Percentiles rank a stretch among this genome's conserved stretches.
phyloP scores from a whole-genome alignment of 2,888 invertebrate species.

The Diogma glabrata region DNA sequence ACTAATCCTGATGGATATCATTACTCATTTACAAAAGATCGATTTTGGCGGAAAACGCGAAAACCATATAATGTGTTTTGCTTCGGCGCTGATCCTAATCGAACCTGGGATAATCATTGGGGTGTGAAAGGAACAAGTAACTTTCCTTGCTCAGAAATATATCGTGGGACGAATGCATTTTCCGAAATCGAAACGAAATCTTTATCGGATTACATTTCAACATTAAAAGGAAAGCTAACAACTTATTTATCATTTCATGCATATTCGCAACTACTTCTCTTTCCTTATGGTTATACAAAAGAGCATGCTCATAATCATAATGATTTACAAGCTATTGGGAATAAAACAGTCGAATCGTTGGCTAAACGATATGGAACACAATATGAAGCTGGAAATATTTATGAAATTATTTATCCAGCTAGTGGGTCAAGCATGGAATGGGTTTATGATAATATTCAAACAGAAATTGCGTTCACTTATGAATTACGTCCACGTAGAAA shows the following conservation, averaged over 20 bases:
- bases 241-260: conserved; percentile 64
- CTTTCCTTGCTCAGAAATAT: conserved; percentile 48
- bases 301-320: conserved; percentile 40
- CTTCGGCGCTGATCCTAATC: conserved; percentile 61
- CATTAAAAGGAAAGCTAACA: conserved; percentile 40
- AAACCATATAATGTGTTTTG: conserved; percentile 38
- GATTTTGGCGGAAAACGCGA: conserved; percentile 63
- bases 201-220: conserved; percentile 42
- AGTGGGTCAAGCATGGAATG: conserved; percentile 52
- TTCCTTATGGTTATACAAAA: conserved; percentile 50
- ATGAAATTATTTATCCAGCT: conserved; percentile 40
- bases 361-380: conserved; percentile 32
- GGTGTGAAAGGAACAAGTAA: conserved; percentile 45
- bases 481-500: conserved; percentile 38
- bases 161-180: conserved; percentile 52
- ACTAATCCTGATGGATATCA: conserved; percentile 62
- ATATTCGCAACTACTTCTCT: conserved; percentile 54
- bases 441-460: conserved; percentile 44
- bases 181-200: conserved; percentile 55
- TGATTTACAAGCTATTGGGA: conserved; percentile 35
- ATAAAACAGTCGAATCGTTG: conserved; percentile 26
- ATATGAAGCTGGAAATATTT: conserved; percentile 37
- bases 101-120: conserved; percentile 66
- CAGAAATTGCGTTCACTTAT: conserved; percentile 47
- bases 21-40: conserved; percentile 43